Evolutionary conservation across 2,113 vertebrate genomes (phyloP).

Genomic region (Otocyon megalotis): DNA sequence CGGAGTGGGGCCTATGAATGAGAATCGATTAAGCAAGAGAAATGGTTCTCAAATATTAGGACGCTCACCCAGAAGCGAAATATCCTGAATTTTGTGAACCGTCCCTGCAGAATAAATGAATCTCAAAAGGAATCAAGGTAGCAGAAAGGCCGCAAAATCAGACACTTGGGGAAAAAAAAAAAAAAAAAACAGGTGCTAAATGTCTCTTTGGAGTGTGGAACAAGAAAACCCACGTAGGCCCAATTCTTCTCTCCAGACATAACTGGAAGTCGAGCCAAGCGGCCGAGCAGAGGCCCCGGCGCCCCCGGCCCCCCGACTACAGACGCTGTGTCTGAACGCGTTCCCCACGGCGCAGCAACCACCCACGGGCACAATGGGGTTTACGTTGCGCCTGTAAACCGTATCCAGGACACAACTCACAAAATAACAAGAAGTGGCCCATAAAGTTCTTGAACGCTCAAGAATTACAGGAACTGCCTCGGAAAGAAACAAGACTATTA

Average conservation of each 20-base stretch:
- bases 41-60: background rate
- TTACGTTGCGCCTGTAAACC: conserved; percentile 24
- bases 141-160: background rate
- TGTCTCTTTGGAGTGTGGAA: background rate
- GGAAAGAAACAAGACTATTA: conserved; percentile 52
- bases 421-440: conserved; percentile 65
- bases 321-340: background rate
- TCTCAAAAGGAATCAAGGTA: background rate
- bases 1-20: background rate
- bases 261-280: background rate
- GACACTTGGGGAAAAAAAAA: background rate
- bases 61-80: background rate
- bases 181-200: background rate
- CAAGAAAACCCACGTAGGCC: background rate
- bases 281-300: background rate
- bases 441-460: conserved; percentile 37
- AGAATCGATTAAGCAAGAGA: background rate
- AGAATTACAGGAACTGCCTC: conserved; percentile 76
- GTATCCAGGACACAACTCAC: conserved; percentile 63
- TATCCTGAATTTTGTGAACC: background rate
- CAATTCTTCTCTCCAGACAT: background rate
- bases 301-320: background rate
- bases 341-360: background rate
- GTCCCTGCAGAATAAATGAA: background rate
- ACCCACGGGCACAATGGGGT: conserved; percentile 1